Conservation (phyloP, 2,797 vertebrate genomes). For the Xiphorhynchus erythropygius region DNA sequence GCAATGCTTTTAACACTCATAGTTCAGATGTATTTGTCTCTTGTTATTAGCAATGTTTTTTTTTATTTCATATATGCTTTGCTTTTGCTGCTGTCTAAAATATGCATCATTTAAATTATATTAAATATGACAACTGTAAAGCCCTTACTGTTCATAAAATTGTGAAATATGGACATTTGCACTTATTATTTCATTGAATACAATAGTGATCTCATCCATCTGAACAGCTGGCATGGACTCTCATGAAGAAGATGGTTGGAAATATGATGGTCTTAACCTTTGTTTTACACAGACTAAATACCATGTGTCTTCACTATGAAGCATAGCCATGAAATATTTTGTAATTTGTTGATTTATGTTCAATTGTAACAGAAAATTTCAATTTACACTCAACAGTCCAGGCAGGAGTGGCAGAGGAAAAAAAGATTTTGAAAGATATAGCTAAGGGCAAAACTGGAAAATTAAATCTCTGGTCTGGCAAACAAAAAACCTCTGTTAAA, state of each 20-base stretch:
- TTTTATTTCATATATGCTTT: not conserved
- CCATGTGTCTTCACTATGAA: not conserved
- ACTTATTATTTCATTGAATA: not conserved
- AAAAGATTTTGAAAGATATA: not conserved
- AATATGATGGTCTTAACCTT: not conserved
- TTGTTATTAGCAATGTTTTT: not conserved
- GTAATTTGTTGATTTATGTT: not conserved
- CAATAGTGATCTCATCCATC: not conserved
- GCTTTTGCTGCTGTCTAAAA: not conserved
- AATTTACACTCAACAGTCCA: not conserved
- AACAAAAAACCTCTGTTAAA: not conserved
- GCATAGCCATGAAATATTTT: not conserved
- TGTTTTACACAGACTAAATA: not conserved
- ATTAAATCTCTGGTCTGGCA: not conserved
- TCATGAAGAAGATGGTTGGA: not conserved
- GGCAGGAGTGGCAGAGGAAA: not conserved
- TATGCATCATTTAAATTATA: not conserved
- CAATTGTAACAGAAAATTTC: not conserved
- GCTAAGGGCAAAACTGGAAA: not conserved
- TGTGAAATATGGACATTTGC: not conserved
- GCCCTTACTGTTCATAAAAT: not conserved
- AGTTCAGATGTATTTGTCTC: not conserved
- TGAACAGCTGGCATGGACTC: not conserved
- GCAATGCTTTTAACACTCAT: not conserved
- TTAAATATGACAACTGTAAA: not conserved